Percentiles rank a stretch among this genome's conserved stretches.
Conservation (phyloP, 2,113 vertebrate species). For the Hylia prasina region DNA sequence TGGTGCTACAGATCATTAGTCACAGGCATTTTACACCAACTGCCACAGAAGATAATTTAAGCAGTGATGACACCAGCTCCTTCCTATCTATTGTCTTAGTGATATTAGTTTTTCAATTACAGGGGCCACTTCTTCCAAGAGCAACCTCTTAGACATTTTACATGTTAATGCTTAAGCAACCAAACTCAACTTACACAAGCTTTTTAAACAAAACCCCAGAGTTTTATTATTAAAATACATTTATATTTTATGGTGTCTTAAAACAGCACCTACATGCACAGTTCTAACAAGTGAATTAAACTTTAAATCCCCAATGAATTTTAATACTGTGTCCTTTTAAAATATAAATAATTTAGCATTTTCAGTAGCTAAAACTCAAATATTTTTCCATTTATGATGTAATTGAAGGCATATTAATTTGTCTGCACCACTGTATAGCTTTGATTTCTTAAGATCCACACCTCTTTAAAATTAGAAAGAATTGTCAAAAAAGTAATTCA, state of each 20-base stretch:
- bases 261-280: neutral
- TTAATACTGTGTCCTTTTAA: slow-evolving; percentile 7
- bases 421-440: neutral
- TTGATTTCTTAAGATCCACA: neutral
- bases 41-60: neutral
- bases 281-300: slow-evolving; percentile 7
- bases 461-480: neutral
- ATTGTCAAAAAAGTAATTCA: neutral
- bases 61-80: neutral
- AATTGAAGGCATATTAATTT: neutral
- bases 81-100: neutral
- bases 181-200: neutral
- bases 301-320: slow-evolving; percentile 33
- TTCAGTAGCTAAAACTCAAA: neutral
- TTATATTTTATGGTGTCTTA: neutral
- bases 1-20: neutral
- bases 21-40: neutral
- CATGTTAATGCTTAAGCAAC: neutral
- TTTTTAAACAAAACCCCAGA: neutral
- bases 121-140: neutral
- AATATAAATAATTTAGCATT: neutral
- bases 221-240: neutral
- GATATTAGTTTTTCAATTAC: neutral
- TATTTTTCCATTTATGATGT: neutral
- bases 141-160: neutral